Base-by-base conservation (phyloP, 92 coral and sea anemone species). In the Parazoanthus swiftii region DNA sequence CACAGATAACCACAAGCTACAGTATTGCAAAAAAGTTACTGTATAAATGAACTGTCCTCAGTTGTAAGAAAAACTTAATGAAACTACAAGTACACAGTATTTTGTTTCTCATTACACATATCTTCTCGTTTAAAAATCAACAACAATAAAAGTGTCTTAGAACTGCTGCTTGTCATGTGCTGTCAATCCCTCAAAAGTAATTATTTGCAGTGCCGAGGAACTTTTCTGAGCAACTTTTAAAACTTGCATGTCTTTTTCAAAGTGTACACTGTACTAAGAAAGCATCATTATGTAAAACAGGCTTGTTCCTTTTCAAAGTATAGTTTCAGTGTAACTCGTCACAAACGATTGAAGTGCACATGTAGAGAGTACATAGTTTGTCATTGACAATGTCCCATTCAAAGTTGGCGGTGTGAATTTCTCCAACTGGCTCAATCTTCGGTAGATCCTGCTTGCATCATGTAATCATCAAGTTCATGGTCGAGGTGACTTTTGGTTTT, bases 391-490 rank as follows among this genome's bases (percentile, higher is more conserved):
- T 43, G 75, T 84, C 25, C 74, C 46, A 13, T 84, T 33, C 39
- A 70, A 46, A 71, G 66, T 48, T 56, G 33, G 10, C 26, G 48
- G 20, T 33, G 23, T 59, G 50, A 66, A 81, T n/a, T 66, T 21
- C 29, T 81, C 21, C 37, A 36, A 38, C 10, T 66, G 48, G 46
- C 8, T 84, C 54, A 84, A 33, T 84, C 79, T 3, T 93, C 96
- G 10, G 63, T 93, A 66, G 81, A 71, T 16, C 72, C 95, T 73
- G 94, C 91, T 75, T 92, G 89, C 79, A 93, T 92, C 99, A 97
- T 97, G 83, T 97, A 97, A 33, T 95, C 91, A 83, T 97, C 99
- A 15, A 97, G 92, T 74, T 97, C 97, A 14, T 98, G 96, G 91
- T 97, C 98, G 29, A 97, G 93, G 86, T 93, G 98, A 50, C 97